phyloP scores from a whole-genome alignment of 2,113 vertebrate species.

The Pelmatolapia mariae region DNA sequence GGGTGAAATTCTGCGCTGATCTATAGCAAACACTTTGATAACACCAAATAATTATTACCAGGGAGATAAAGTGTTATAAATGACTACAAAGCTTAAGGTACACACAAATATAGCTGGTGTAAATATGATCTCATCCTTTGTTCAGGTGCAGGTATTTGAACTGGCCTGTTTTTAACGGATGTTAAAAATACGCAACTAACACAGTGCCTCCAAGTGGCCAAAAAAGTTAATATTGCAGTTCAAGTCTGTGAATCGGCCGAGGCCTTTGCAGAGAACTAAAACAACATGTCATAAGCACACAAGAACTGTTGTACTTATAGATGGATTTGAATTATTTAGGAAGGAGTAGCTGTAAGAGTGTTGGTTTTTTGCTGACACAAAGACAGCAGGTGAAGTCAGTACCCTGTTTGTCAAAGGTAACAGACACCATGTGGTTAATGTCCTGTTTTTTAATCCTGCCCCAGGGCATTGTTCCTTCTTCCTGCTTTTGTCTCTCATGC shows the following conservation, averaged over 20 bases:
- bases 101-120: neutral
- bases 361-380: neutral
- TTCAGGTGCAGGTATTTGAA: neutral
- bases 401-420: neutral
- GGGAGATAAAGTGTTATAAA: neutral
- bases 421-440: neutral
- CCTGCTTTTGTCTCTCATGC: neutral
- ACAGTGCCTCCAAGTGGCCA: neutral
- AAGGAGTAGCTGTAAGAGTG: neutral
- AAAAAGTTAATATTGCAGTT: neutral
- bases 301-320: neutral
- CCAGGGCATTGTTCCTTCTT: neutral
- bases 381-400: neutral
- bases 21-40: neutral
- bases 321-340: neutral
- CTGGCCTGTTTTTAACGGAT: neutral
- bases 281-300: neutral
- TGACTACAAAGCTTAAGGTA: neutral
- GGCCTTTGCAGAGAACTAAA: neutral
- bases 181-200: neutral
- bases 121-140: neutral
- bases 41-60: neutral
- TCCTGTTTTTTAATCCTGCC: neutral
- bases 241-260: neutral
- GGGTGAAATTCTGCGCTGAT: neutral